phyloP scores from a whole-genome alignment of 2,113 vertebrate genomes.

The Myiozetetes cayanensis region DNA sequence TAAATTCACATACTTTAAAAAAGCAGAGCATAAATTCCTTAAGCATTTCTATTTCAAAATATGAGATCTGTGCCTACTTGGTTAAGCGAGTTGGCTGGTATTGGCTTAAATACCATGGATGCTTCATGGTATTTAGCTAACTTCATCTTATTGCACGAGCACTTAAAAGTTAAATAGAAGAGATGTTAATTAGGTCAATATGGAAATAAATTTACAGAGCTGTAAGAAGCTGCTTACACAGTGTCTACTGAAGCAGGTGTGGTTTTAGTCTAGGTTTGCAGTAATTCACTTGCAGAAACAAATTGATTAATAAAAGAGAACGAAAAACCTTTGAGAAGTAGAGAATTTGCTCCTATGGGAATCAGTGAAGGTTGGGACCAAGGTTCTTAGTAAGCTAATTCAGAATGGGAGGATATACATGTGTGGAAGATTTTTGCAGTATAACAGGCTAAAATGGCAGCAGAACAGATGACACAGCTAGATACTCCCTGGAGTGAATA shows the following conservation, averaged over 20 bases:
- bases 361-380: not conserved
- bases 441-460: not conserved
- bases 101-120: not conserved
- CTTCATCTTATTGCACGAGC: not conserved
- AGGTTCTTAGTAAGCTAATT: not conserved
- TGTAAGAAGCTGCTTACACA: not conserved
- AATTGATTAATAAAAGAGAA: not conserved
- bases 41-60: not conserved
- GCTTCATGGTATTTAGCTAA: not conserved
- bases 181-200: constrained; percentile 18
- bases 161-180: constrained; percentile 17
- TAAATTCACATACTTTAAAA: not conserved
- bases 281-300: constrained; percentile 4
- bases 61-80: not conserved
- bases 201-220: constrained; percentile 22
- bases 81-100: not conserved
- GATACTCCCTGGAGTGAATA: not conserved
- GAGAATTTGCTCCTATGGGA: not conserved
- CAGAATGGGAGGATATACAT: not conserved
- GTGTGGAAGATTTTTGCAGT: not conserved
- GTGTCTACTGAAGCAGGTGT: constrained; percentile 10
- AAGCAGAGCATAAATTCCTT: not conserved
- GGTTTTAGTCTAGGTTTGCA: constrained; percentile 32
- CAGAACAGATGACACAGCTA: not conserved
- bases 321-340: not conserved